phyloP scores from a whole-genome alignment of 1,140 invertebrate species.

The Drosophila pectinifera region DNA sequence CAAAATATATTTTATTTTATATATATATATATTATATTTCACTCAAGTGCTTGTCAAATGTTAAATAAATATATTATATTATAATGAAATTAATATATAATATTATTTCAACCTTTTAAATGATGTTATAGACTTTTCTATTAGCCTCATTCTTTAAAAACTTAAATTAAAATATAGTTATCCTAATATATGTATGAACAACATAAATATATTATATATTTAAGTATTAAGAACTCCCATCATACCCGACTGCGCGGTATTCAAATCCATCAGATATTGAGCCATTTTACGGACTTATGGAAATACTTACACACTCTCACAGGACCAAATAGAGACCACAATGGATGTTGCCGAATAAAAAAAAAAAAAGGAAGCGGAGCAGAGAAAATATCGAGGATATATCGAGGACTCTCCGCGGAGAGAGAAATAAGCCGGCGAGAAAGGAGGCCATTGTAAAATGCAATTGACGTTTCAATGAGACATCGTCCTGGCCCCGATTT shows the following conservation, averaged over 20 bases:
- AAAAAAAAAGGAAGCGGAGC: neutral
- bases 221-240: no score
- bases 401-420: neutral
- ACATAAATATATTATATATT: no score
- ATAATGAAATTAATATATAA: no score
- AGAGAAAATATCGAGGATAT: slow-evolving; percentile 6
- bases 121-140: no score
- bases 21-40: no score
- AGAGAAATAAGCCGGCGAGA: slow-evolving; percentile 5
- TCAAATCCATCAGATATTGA: slow-evolving; percentile 49
- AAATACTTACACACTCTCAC: slow-evolving; percentile 39
- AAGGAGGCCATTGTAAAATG: slow-evolving; percentile 61
- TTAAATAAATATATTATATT: no score
- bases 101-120: no score
- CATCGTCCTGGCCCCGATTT: slow-evolving; percentile 35
- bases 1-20: no score
- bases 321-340: slow-evolving; percentile 23
- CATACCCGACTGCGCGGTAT: slow-evolving; percentile 7
- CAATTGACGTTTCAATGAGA: slow-evolving; percentile 74
- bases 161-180: no score
- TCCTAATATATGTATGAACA: no score
- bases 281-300: slow-evolving; percentile 46
- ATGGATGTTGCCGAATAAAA: slow-evolving; percentile 29
- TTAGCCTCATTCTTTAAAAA: no score
- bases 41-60: no score